A percentile compares a stretch with the other conserved stretches of the same genome.
These are phyloP conservation scores for Yoshiicerus persimilis DNA, from an alignment of 1,140 invertebrate genomes.

Conservation along the genomic window DNA sequence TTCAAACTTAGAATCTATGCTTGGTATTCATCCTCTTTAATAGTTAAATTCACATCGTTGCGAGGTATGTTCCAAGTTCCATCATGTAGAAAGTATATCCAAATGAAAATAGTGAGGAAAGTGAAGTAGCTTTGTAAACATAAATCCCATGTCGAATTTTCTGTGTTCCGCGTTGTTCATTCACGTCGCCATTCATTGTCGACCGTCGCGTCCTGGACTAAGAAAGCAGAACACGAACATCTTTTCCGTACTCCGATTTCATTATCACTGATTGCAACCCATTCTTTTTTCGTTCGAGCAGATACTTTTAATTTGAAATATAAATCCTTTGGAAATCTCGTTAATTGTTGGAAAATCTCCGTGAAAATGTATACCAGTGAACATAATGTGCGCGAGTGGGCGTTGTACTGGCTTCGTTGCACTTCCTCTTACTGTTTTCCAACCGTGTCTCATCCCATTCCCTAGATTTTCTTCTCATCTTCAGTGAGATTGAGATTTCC, in stretches of 20 bases:
- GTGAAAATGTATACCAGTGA: background rate
- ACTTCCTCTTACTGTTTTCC: background rate
- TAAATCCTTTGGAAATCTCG: background rate
- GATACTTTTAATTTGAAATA: background rate
- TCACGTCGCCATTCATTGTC: constrained; percentile 14
- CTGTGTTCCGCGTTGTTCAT: constrained; percentile 11
- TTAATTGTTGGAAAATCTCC: background rate
- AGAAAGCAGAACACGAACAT: background rate
- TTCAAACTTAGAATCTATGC: background rate
- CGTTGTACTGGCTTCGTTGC: constrained; percentile 14
- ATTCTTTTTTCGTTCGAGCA: background rate
- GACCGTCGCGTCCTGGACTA: background rate
- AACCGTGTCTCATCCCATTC: background rate
- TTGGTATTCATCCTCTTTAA: background rate
- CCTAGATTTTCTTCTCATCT: background rate
- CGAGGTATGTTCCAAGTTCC: background rate
- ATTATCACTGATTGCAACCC: background rate
- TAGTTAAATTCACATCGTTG: background rate
- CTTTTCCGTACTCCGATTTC: background rate
- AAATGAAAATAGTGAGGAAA: background rate
- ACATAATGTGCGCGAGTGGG: constrained; percentile 1
- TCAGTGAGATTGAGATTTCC: background rate
- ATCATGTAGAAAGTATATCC: background rate
- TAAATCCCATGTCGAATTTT: background rate
- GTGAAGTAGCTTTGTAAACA: background rate